These are phyloP conservation scores for Petromus typicus DNA, from an alignment of 2,113 vertebrate species.

Conservation along the genomic window DNA sequence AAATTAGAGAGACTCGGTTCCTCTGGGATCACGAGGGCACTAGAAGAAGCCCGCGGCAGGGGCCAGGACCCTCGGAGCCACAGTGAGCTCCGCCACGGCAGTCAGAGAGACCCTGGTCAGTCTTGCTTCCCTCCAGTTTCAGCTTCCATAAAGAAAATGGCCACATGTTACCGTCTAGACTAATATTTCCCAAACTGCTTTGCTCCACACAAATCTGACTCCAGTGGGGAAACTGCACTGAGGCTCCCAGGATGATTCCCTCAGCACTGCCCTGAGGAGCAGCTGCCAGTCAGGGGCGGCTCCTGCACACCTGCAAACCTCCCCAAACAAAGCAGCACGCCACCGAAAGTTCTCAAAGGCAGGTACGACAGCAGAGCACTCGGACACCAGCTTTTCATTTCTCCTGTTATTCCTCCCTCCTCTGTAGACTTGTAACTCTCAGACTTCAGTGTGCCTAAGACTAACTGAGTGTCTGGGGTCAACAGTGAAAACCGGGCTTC, in stretches of 20 bases:
- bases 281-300: neutral
- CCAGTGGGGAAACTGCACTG: neutral
- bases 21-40: neutral
- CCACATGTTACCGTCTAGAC: neutral
- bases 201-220: neutral
- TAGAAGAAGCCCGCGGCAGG: neutral
- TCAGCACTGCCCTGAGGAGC: neutral
- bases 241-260: neutral
- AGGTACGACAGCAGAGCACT: neutral
- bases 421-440: neutral
- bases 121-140: neutral
- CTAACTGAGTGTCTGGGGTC: neutral
- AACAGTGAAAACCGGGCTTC: neutral
- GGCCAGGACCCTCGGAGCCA: neutral
- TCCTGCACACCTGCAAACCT: neutral
- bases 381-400: neutral
- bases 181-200: neutral
- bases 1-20: neutral
- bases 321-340: neutral
- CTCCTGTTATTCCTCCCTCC: neutral
- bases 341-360: neutral
- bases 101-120: neutral
- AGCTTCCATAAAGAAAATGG: neutral
- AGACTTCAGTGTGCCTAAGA: neutral
- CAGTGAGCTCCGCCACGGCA: neutral